These are phyloP conservation scores for Odontamblyopus lacepedii DNA, from an alignment of 2,797 vertebrate genomes.

Conservation along the genomic window DNA sequence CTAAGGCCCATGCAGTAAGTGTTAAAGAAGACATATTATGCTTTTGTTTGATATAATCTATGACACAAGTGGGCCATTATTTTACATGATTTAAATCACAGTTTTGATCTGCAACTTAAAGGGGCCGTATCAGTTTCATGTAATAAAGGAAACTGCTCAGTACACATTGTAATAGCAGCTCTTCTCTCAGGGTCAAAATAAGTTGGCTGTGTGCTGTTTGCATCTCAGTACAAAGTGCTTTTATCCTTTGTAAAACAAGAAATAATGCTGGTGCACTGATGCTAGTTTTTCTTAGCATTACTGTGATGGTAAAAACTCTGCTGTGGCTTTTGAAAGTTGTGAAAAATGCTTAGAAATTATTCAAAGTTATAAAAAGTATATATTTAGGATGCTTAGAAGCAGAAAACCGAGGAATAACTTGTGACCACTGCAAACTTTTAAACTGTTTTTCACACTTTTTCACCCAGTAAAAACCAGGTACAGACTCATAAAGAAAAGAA, in stretches of 20 bases:
- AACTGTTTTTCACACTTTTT: background rate
- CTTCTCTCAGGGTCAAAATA: background rate
- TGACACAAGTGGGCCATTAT: background rate
- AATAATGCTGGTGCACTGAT: too few species aligned
- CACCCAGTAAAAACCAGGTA: background rate
- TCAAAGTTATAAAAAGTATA: too few species aligned
- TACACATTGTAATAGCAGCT: background rate
- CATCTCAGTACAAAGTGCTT: background rate
- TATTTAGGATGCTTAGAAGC: too few species aligned
- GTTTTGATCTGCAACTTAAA: background rate
- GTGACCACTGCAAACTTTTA: background rate
- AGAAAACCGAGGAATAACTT: background rate
- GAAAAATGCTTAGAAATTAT: background rate
- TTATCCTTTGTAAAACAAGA: too few species aligned
- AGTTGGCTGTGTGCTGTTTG: background rate
- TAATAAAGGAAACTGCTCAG: too few species aligned
- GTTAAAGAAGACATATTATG: constrained; percentile 35
- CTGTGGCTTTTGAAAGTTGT: background rate
- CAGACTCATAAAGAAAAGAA: background rate
- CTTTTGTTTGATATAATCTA: background rate
- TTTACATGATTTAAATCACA: background rate
- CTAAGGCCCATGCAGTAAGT: constrained; percentile 36
- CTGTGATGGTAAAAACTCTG: too few species aligned
- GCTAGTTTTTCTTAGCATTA: too few species aligned
- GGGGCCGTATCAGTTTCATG: too few species aligned